A percentile compares a stretch with the other conserved stretches of the same genome.
These are phyloP conservation scores for Odobenus rosmarus DNA, from an alignment of 2,113 vertebrate genomes.

Conservation along the genomic window DNA sequence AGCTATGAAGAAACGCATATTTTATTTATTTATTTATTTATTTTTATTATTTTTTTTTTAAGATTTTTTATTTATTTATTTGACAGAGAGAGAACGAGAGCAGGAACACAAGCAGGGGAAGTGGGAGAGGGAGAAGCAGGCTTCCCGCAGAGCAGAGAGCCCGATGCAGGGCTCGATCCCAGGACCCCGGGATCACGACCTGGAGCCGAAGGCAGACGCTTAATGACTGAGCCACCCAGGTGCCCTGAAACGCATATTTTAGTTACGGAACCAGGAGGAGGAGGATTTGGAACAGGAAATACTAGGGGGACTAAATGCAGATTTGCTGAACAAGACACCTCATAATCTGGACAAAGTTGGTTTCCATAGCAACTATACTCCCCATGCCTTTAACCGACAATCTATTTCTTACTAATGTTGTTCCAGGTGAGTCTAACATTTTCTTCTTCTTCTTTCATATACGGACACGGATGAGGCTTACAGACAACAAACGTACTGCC, in stretches of 20 bases:
- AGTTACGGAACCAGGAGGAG: neutral
- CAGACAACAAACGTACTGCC: neutral
- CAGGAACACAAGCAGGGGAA: no score
- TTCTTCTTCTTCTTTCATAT: neutral
- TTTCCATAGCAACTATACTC: neutral
- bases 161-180: no score
- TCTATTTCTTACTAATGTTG: neutral
- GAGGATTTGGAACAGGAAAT: neutral
- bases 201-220: no score
- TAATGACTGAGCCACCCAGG: no score
- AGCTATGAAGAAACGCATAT: neutral
- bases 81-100: no score
- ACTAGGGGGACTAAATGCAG: neutral
- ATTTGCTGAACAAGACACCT: neutral
- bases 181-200: no score
- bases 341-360: neutral
- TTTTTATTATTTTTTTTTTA: no score
- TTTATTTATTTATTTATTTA: neutral
- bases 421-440: neutral
- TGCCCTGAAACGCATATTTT: neutral
- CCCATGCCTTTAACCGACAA: neutral
- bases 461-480: neutral
- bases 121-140: no score
- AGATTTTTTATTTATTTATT: no score
- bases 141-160: accelerated